A percentile compares a stretch with the other conserved stretches of the same genome.
Conservation (phyloP, 2,888 invertebrate species). For the Apantesis nais region DNA sequence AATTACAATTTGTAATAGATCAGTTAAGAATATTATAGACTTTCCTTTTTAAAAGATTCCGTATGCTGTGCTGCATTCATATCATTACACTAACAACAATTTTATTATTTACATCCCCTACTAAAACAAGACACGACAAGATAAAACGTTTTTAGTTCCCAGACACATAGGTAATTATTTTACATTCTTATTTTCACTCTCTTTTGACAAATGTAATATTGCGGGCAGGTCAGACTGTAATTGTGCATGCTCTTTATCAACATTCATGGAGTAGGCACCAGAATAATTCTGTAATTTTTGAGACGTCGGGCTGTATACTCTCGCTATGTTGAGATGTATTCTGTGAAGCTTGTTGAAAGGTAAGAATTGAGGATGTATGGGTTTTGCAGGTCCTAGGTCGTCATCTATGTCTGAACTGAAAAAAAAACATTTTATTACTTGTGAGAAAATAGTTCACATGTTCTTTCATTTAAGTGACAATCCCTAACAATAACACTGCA, state of each 20-base stretch:
- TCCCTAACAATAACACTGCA: background rate
- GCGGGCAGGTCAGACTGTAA: constrained; percentile 1
- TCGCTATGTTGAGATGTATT: constrained; percentile 43
- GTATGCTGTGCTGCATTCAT: background rate
- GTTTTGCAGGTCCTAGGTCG: background rate
- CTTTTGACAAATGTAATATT: constrained; percentile 8
- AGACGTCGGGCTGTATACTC: constrained; percentile 32
- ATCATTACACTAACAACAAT: background rate
- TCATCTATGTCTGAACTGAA: constrained; percentile 22
- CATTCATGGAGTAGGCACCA: constrained; percentile 10
- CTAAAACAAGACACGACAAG: background rate
- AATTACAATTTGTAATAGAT: background rate
- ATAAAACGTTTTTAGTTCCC: background rate
- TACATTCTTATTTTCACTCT: background rate
- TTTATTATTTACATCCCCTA: background rate
- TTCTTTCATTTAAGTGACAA: background rate
- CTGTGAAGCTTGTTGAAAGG: constrained; percentile 29
- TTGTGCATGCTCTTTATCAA: constrained; percentile 1
- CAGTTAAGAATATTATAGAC: background rate
- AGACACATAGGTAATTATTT: background rate
- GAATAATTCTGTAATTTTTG: constrained; percentile 20
- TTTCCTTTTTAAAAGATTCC: background rate
- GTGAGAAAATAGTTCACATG: background rate
- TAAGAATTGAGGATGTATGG: constrained; percentile 18
- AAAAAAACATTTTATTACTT: background rate